Evolutionary conservation across 1,140 invertebrate genomes (phyloP).

Genomic region (Drosophila sp.): DNA sequence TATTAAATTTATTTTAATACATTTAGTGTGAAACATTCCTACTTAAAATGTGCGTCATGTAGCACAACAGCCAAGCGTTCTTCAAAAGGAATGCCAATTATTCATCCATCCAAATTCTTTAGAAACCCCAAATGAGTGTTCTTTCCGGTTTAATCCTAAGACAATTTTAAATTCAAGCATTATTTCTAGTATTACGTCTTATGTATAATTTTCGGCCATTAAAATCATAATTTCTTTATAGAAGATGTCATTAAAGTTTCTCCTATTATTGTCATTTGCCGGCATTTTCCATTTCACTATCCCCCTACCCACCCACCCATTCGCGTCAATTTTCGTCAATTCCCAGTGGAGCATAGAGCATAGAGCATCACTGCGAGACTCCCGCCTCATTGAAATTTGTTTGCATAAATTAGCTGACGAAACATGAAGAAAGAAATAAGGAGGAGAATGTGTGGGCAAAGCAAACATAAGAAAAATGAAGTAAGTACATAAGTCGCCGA

Average conservation of each 20-base stretch:
- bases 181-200: too few species aligned
- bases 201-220: neutral
- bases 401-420: conserved; percentile 74
- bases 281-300: neutral
- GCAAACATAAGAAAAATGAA: conserved; percentile 50
- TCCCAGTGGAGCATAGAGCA: neutral
- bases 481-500: too few species aligned
- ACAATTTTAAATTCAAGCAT: neutral
- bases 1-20: neutral
- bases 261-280: conserved; percentile 6
- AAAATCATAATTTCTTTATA: neutral
- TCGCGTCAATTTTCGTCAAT: neutral
- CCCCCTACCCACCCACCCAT: neutral
- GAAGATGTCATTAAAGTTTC: neutral
- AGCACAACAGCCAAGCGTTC: neutral
- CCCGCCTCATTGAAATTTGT: conserved; percentile 68
- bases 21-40: neutral
- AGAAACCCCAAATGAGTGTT: neutral
- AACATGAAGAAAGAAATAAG: conserved; percentile 34
- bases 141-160: neutral
- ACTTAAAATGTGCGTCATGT: conserved; percentile 8
- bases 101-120: neutral
- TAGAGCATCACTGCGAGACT: neutral
- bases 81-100: conserved; percentile 5
- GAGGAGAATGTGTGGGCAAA: conserved; percentile 37